Percentiles rank a stretch among this genome's conserved stretches.
phyloP scores from a whole-genome alignment of 37 sponge, comb jelly and placozoan species.

The Oscarella lobularis region DNA sequence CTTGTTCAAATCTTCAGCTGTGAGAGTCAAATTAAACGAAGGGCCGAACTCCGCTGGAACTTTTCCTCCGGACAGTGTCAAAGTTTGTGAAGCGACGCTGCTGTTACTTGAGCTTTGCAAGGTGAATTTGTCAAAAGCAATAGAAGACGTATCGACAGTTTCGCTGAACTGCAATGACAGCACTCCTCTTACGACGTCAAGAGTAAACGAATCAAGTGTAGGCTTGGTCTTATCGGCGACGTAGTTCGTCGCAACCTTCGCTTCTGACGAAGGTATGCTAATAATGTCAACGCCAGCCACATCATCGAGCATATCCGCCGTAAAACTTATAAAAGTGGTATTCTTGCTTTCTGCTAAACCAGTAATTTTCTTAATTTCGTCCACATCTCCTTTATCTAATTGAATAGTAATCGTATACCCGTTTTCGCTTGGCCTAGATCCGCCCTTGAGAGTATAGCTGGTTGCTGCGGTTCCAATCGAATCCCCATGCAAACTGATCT shows the following conservation, averaged over 20 bases:
- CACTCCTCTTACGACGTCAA: constrained; percentile 33
- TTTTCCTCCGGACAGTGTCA: background rate
- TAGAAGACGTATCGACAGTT: constrained; percentile 40
- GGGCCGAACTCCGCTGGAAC: background rate
- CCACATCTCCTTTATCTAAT: constrained; percentile 38
- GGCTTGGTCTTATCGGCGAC: constrained; percentile 9
- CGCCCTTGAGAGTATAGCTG: constrained; percentile 58
- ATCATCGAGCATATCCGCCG: constrained; percentile 8
- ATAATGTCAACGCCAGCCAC: constrained; percentile 53
- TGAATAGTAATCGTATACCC: constrained; percentile 48
- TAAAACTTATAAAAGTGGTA: constrained; percentile 48
- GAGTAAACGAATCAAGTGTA: constrained; percentile 25
- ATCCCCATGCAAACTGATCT: constrained; percentile 39
- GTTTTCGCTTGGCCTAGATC: constrained; percentile 35
- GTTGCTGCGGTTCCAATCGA: constrained; percentile 21
- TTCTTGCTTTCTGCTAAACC: constrained; percentile 47
- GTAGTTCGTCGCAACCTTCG: constrained; percentile 11
- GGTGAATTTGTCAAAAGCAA: constrained; percentile 18
- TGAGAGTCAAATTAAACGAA: background rate
- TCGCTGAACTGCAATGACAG: constrained; percentile 60
- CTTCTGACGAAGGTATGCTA: constrained; percentile 51
- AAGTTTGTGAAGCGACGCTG: background rate
- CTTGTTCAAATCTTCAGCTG: background rate
- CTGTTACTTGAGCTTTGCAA: constrained; percentile 21
- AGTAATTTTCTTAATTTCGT: constrained; percentile 51